Percentiles rank a stretch among this genome's conserved stretches.
These are phyloP conservation scores for Cylas formicarius DNA, from an alignment of 1,140 invertebrate species.

Conservation along the genomic window DNA sequence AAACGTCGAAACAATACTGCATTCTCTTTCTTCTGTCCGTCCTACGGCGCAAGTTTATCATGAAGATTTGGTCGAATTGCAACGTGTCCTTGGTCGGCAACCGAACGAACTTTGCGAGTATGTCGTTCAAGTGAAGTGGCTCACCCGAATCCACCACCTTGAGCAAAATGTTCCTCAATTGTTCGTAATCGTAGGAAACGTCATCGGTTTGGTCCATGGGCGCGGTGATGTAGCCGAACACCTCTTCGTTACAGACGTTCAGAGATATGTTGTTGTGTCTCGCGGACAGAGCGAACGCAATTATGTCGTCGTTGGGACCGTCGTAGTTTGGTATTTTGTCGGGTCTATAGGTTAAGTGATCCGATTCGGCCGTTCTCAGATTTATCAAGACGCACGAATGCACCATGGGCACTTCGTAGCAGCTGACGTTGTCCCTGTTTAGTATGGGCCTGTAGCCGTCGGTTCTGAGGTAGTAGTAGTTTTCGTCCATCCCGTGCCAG, in stretches of 20 bases:
- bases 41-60: conserved; percentile 85
- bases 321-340: conserved; percentile 55
- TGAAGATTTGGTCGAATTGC: conserved; percentile 71
- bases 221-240: conserved; percentile 76
- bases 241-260: conserved; percentile 71
- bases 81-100: conserved; percentile 52
- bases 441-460: conserved; percentile 81
- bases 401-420: conserved; percentile 85
- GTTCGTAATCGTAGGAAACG: conserved; percentile 55
- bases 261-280: conserved; percentile 65
- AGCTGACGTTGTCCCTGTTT: conserved; percentile 62
- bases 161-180: conserved; percentile 71
- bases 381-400: conserved; percentile 83
- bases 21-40: conserved; percentile 73
- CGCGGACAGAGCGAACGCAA: conserved; percentile 84
- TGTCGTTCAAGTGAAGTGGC: conserved; percentile 26
- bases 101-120: conserved; percentile 37
- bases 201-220: conserved; percentile 67
- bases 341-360: conserved; percentile 68
- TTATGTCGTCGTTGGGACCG: conserved; percentile 88
- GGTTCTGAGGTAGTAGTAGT: conserved; percentile 85
- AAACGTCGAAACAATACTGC: conserved; percentile 65
- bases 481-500: conserved; percentile 85
- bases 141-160: conserved; percentile 54
- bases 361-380: conserved; percentile 54